Evolutionary conservation across 2,888 invertebrate species (phyloP), one percentile per base, ranked within the genome.

Genomic region (Capitulum mitella): DNA sequence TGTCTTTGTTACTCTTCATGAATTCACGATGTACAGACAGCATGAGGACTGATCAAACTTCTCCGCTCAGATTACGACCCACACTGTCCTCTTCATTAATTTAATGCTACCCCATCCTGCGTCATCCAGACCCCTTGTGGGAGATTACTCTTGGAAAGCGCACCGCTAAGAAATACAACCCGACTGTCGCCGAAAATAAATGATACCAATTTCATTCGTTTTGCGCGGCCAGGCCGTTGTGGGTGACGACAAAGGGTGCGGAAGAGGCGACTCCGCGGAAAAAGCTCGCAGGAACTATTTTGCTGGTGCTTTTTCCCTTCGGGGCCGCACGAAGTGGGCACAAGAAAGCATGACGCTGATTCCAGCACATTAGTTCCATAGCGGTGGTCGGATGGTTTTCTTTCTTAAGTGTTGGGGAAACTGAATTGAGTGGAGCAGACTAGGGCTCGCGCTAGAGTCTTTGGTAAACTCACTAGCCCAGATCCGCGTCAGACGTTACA

Each of bases 191-290:
- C 34, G 32, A 34, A 22, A 64, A 64, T 34, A 64, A 64, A 64
- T 64, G 64, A 64, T 64, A 64, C 64, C 64, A 64, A 64, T 64
- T 64, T 34, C 32, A 64, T 64, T 64, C 34, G 64, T 64, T 34
- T 8, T 16, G 29, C 5, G 2, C 19, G 19, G 64, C n/a, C 43
- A 43, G 19, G 64, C 34, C 64, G 29, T 64, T 34, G 64, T 64
- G 19, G 34, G 14, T 16, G 16, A 29, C 3, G 19, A 64, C 64
- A 64, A 64, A 64, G 64, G 34, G 10, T 19, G 32, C 32, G 34
- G 64, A 64, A 14, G 64, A 32, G 64, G 29, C 10, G 58, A 34
- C 34, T 64, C 19, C 16, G 64, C 19, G 32, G 64, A 64, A 34
- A 64, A 64, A 64, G 19, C 19, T 19, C 29, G 32, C 34, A 16